Conservation (phyloP, 2,888 invertebrate genomes). For the Mesorhabditis spiculigera region DNA sequence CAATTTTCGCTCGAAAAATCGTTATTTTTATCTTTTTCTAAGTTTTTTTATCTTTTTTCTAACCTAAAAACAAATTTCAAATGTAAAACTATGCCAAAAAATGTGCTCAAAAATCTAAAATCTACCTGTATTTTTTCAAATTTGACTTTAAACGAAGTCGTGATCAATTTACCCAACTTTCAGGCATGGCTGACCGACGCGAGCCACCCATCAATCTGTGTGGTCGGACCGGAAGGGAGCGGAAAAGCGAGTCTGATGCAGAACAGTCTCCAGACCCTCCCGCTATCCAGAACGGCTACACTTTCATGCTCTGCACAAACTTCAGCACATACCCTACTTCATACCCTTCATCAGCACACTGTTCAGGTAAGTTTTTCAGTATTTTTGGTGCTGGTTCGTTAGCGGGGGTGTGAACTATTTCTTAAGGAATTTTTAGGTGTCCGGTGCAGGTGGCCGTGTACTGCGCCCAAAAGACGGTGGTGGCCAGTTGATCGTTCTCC, state of each 20-base stretch:
- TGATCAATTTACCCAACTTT: no score
- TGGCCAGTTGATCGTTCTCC: constrained; percentile 70
- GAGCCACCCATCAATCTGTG: constrained; percentile 71
- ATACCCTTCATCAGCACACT: constrained; percentile 79
- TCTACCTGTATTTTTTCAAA: no score
- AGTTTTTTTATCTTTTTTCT: no score
- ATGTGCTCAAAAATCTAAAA: no score
- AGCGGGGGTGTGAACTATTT: no score
- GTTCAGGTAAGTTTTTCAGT: constrained; percentile 61
- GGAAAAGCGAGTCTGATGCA: constrained; percentile 67
- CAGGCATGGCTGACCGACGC: constrained; percentile 40
- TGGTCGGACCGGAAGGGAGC: constrained; percentile 78
- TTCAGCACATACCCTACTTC: constrained; percentile 69
- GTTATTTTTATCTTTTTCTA: no score
- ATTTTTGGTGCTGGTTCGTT: no score
- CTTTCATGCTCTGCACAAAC: constrained; percentile 84
- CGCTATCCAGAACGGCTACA: constrained; percentile 71
- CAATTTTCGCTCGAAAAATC: no score
- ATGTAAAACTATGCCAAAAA: no score
- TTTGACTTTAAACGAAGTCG: no score
- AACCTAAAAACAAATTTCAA: no score
- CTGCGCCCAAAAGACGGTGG: constrained; percentile 76
- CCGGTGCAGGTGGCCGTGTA: constrained; percentile 72
- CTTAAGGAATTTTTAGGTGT: constrained; percentile 59
- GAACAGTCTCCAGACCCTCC: constrained; percentile 70